Base-by-base conservation (phyloP, 2,113 vertebrate species). In the Brachypodius melanocephalos region DNA sequence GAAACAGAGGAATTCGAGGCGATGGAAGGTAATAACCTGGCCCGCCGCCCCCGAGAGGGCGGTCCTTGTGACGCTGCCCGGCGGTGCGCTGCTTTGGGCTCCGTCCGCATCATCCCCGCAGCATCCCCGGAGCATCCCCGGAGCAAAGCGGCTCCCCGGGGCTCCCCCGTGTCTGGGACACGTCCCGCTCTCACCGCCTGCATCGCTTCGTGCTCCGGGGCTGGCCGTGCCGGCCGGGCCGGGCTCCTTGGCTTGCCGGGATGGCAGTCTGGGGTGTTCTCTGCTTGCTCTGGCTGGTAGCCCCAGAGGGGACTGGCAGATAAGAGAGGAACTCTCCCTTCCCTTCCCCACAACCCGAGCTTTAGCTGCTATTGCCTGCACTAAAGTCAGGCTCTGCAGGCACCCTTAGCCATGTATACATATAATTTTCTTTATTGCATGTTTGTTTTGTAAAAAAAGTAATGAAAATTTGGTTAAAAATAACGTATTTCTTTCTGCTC, bases 101-200 rank as follows among this genome's bases (percentile, higher is more conserved):
- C 32, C 28, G 36, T 14, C 67, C 51, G 51, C 43, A 80, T 66
- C 66, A 31, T 61, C n/a, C 52, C 52, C 29, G 29, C 24, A 67
- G 82, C 71, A 43, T 67, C 51, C 26, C 36, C 12, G 52, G 8
- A 62, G 74, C 74, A 18, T 21, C 42, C 20, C 26, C 3, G 54
- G 8, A 2, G 61, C 1, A 20, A 3, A 22, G 12, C 28, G 28
- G 55, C 16, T 32, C 12, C 17, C 4, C 9, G 10, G 24, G 8
- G 67, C 10, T 24, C 3, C 59, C 29, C 6, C 5, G 54, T 8
- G n/a, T 2, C 7, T 20, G 5, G 38, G 29, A 5, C 19, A 1
- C 8, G 29, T 4, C 8, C n/a, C 7, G 6, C 28, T 8, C 5
- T 5, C 42, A 0, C 24, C 9, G 25, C 0, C 13, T 6, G 12